Percentiles rank a stretch among this genome's conserved stretches.
Evolutionary conservation across 2,113 vertebrate genomes (phyloP).

Genomic region (Pluvialis apricaria): DNA sequence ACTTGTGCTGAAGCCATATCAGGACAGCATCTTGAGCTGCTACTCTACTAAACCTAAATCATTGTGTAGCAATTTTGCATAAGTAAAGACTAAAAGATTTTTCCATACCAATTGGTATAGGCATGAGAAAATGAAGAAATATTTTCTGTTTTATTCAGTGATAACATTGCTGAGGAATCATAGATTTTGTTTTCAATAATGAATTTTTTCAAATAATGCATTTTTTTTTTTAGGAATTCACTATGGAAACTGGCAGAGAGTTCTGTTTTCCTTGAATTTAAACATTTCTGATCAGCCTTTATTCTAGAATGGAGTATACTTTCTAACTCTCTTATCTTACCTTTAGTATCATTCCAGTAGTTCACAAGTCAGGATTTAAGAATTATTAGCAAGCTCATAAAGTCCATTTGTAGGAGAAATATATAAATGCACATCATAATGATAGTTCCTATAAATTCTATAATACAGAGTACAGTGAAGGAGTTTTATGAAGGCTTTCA

Average conservation of each 20-base stretch:
- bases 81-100: neutral
- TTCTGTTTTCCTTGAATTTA: neutral
- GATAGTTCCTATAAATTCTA: neutral
- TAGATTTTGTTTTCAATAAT: neutral
- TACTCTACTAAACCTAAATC: neutral
- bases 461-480: neutral
- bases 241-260: neutral
- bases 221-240: neutral
- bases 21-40: neutral
- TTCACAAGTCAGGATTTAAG: neutral
- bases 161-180: neutral
- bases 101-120: neutral
- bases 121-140: neutral
- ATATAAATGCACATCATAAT: neutral
- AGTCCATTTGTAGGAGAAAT: neutral
- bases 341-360: neutral
- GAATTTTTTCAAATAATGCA: neutral
- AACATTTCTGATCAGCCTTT: neutral
- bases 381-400: neutral
- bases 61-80: neutral
- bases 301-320: neutral
- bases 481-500: neutral
- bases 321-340: neutral
- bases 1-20: neutral
- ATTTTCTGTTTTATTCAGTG: neutral